Base-by-base conservation (phyloP, 1,140 invertebrate genomes). In the Drosophila tani region DNA sequence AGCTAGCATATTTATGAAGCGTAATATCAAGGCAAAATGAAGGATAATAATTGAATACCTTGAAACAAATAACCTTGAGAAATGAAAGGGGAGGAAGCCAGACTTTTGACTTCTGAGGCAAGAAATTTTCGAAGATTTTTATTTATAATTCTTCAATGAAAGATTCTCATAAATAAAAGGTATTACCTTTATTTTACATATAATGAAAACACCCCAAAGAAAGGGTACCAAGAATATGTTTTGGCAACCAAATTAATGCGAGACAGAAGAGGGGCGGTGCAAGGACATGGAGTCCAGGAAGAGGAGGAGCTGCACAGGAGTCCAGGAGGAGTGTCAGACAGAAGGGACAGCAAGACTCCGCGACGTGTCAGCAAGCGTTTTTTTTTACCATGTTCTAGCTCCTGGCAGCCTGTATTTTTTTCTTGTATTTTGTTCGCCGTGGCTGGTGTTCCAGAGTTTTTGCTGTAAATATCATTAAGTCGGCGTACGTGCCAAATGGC, bases 401-500 rank as follows among this genome's bases (percentile, higher is more conserved):
- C 14, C 57, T 45, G 40, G 57, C 63, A 45, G 19, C 11, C 41
- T 24, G 38, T 35, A 32, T 12, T 19, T 14, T 40, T 53, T 40
- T 35, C 24, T 43, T 64, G 19, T 32, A n/a, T 21, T n/a, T 15
- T 53, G 17, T 41, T 53, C 38, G 19, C 47, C 51, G 71, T 56
- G 45, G 55, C 73, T 75, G 51, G 49, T 68, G 58, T 17, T 63
- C 32, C 47, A 21, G 47, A 68, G 77, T 69, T 84, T 83, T 77
- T 80, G 77, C 75, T 85, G 81, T 84, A 84, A 84, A 84, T 84
- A 84, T 71, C 82, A 84, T 84, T 84, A 84, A 81, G 81, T 84
- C 57, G 63, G 73, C 64, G 82, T 84, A 84, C 82, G 82, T 84
- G 82, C 82, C 82, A 84, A 84, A 84, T 84, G 82, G 73, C 82